These are phyloP conservation scores for Pseudomyrmex gracilis DNA, from an alignment of 1,140 invertebrate genomes.

Conservation along the genomic window DNA sequence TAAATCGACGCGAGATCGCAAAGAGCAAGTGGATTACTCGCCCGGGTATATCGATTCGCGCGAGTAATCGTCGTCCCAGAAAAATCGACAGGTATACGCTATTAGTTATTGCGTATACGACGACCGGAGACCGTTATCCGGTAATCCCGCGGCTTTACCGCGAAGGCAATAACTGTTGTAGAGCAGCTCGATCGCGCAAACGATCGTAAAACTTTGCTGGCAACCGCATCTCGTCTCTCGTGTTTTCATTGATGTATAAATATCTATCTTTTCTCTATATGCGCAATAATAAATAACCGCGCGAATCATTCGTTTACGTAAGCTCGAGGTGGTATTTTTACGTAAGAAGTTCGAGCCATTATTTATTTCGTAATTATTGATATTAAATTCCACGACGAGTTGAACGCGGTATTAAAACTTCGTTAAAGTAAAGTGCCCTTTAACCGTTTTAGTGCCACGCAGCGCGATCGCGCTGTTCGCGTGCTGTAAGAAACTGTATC, in stretches of 20 bases:
- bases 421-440: slow-evolving; percentile 15
- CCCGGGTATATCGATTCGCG: background rate
- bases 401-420: slow-evolving; percentile 35
- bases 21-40: slow-evolving; percentile 9
- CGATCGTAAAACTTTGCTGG: slow-evolving; percentile 36
- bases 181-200: no score
- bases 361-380: slow-evolving; percentile 46
- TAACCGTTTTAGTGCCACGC: no score
- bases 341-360: slow-evolving; percentile 41
- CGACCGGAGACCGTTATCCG: background rate
- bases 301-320: slow-evolving; percentile 2
- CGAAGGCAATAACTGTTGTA: background rate
- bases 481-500: no score
- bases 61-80: background rate
- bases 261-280: no score
- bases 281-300: no score
- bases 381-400: slow-evolving; percentile 48
- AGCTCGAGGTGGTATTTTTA: slow-evolving; percentile 17
- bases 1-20: slow-evolving; percentile 15
- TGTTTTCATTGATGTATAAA: slow-evolving; percentile 17
- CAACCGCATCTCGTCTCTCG: slow-evolving; percentile 5
- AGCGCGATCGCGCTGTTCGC: no score
- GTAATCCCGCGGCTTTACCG: slow-evolving; percentile 31
- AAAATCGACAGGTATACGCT: slow-evolving; percentile 13
- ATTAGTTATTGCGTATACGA: slow-evolving; percentile 35